Evolutionary conservation across 2,888 invertebrate species (phyloP), one percentile per base, ranked within the genome.

Genomic region (Cephus runcator): DNA sequence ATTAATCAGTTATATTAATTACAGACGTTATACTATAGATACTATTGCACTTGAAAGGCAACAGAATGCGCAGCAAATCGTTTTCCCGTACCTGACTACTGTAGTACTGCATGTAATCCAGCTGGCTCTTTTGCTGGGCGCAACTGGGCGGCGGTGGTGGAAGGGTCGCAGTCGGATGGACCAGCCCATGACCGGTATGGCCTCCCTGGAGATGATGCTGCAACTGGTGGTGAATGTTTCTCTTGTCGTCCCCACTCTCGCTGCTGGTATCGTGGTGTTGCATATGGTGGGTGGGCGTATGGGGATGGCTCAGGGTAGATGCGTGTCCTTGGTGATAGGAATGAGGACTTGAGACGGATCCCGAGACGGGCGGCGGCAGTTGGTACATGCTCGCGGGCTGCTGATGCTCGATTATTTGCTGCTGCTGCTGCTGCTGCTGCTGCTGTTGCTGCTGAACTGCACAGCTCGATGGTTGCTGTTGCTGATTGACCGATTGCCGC

Each of bases 41-140:
- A 11, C 3, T 0, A 11, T 11, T 11, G 3, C 15, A 36, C 4
- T 36, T 0, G 12, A 12, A 4, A 4, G 12, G 36, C 36, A 15
- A 36, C 4, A 36, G 12, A 36, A 15, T 15, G 1, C 4, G 12
- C 40, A 15, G 40, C 1, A 15, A 40, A 40, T 40, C 4, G 0
- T 15, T 40, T 40, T 15, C 1, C 35, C 35, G 76, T 76, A 91
- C 91, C 91, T 91, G 91, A 75, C 91, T 89, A 79, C 89, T 88
- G 83, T 91, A 91, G 83, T 90, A 90, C 83, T 90, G 90, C 90
- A 91, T 91, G 80, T 91, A 91, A 77, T 91, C 91, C 75, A 91
- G 83, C 78, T 91, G 91, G 74, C 87, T 90, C 85, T 91, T 91
- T 77, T 91, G 91, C 78, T 91, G 91, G 31, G 91, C 89, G 80